A percentile compares a stretch with the other conserved stretches of the same genome.
phyloP scores from a whole-genome alignment of 2,797 vertebrate genomes.

The Acipenser oxyrinchus region DNA sequence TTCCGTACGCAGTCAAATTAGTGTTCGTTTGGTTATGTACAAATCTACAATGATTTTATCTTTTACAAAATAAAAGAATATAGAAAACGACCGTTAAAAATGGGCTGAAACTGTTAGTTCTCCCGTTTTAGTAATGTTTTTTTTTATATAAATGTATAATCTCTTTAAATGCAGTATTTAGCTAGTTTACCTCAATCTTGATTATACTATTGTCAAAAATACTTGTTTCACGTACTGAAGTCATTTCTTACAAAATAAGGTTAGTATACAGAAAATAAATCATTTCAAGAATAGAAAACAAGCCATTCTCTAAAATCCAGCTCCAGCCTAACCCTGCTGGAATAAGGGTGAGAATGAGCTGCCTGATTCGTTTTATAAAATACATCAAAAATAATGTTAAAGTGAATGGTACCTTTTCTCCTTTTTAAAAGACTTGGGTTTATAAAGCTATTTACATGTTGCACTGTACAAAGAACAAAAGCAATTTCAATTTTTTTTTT shows the following conservation, averaged over 20 bases:
- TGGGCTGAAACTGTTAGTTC: constrained; percentile 51
- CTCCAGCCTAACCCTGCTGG: constrained; percentile 15
- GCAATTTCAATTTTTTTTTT: too few species aligned
- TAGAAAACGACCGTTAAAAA: constrained; percentile 70
- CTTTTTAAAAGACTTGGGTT: constrained; percentile 18
- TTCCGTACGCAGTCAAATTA: constrained; percentile 59
- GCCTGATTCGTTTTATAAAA: constrained; percentile 20
- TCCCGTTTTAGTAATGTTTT: constrained; percentile 43
- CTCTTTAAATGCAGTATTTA: constrained; percentile 49
- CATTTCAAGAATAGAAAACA: constrained; percentile 38
- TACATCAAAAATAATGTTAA: constrained; percentile 41
- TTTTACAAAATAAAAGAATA: constrained; percentile 71
- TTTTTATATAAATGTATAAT: constrained; percentile 57
- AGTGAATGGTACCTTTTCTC: constrained; percentile 22
- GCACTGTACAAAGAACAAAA: constrained; percentile 11
- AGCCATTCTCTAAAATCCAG: constrained; percentile 25
- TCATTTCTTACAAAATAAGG: constrained; percentile 39
- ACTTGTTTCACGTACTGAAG: constrained; percentile 47
- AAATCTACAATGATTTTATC: constrained; percentile 64
- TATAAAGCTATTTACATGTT: constrained; percentile 25
- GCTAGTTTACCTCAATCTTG: constrained; percentile 46
- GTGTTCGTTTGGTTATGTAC: constrained; percentile 76
- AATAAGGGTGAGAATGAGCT: constrained; percentile 11
- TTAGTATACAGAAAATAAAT: constrained; percentile 46
- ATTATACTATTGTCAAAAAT: constrained; percentile 65